These are phyloP conservation scores for Argyra leucocephala DNA, from an alignment of 2,888 invertebrate genomes.

Conservation along the genomic window DNA sequence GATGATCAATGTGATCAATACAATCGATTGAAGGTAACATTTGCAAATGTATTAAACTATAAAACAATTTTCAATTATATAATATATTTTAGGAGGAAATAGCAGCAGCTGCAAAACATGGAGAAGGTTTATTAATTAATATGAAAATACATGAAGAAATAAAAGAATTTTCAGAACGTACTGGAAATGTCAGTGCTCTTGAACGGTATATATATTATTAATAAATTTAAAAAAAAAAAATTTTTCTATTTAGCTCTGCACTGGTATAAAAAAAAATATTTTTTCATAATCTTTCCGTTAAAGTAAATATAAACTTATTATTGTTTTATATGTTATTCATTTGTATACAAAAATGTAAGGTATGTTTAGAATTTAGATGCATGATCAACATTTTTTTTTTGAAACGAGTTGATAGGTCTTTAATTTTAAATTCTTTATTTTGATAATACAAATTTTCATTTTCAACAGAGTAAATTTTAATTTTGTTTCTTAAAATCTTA, in stretches of 20 bases:
- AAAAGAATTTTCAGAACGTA: conserved; percentile 57
- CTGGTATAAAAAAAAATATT: conserved; percentile 36
- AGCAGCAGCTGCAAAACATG: conserved; percentile 75
- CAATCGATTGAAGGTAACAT: conserved; percentile 40
- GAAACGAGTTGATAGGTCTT: no score
- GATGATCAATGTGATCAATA: conserved; percentile 69
- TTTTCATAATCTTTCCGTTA: neutral
- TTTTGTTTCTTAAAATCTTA: no score
- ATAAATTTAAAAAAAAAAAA: conserved; percentile 5
- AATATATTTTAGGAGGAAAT: conserved; percentile 59
- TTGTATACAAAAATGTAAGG: neutral
- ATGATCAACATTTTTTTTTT: neutral
- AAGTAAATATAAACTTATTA: neutral
- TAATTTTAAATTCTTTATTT: no score
- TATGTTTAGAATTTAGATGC: neutral
- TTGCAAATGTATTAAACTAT: conserved; percentile 4
- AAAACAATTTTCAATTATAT: neutral
- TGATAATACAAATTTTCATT: no score
- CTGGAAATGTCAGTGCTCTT: conserved; percentile 83
- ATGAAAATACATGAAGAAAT: conserved; percentile 51
- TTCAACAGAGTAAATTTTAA: no score
- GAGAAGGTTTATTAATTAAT: conserved; percentile 71
- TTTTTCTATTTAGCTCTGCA: conserved; percentile 39
- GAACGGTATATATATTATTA: conserved; percentile 63
- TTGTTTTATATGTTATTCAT: conserved; percentile 4